A percentile compares a stretch with the other conserved stretches of the same genome.
Evolutionary conservation across 1,140 invertebrate species (phyloP).

Genomic region (Heterodera schachtii): DNA sequence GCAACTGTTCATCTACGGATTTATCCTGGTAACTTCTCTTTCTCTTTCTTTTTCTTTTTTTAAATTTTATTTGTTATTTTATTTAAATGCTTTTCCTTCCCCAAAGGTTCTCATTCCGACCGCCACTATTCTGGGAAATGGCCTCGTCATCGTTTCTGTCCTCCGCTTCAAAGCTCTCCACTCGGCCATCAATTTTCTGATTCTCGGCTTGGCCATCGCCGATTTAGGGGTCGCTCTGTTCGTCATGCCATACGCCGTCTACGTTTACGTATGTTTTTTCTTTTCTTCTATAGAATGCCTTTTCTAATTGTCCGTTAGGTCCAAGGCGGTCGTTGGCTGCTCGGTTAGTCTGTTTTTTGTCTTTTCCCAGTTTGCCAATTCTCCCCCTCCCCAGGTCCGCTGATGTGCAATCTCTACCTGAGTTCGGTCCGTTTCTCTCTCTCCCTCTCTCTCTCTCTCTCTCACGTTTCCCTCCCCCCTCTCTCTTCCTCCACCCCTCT

Average conservation of each 20-base stretch:
- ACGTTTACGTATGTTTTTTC: slow-evolving; percentile 79
- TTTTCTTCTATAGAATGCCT: too few relatives aligned
- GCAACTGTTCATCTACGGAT: slow-evolving; percentile 11
- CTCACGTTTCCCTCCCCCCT: not conserved
- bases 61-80: not conserved
- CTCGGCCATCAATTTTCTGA: slow-evolving; percentile 97
- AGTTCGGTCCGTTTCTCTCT: slow-evolving; percentile 68
- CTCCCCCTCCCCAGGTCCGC: slow-evolving; percentile 63
- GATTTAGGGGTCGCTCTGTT: slow-evolving; percentile 91
- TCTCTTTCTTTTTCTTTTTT: not conserved
- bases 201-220: slow-evolving; percentile 92
- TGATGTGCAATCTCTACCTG: slow-evolving; percentile 96
- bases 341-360: slow-evolving; percentile 71
- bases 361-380: too few relatives aligned
- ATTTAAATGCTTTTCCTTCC: not conserved
- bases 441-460: not conserved
- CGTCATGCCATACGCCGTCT: slow-evolving; percentile 97
- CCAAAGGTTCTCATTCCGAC: slow-evolving; percentile 48
- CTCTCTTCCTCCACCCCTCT: not conserved
- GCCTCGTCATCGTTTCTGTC: slow-evolving; percentile 91
- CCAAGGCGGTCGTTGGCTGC: slow-evolving; percentile 73
- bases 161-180: slow-evolving; percentile 83
- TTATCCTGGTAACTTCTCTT: not conserved
- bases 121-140: slow-evolving; percentile 55
- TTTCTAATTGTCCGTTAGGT: slow-evolving; percentile 40